A percentile compares a stretch with the other conserved stretches of the same genome.
Evolutionary conservation across 2,888 invertebrate genomes (phyloP).

Genomic region (Eurytoma californica): DNA sequence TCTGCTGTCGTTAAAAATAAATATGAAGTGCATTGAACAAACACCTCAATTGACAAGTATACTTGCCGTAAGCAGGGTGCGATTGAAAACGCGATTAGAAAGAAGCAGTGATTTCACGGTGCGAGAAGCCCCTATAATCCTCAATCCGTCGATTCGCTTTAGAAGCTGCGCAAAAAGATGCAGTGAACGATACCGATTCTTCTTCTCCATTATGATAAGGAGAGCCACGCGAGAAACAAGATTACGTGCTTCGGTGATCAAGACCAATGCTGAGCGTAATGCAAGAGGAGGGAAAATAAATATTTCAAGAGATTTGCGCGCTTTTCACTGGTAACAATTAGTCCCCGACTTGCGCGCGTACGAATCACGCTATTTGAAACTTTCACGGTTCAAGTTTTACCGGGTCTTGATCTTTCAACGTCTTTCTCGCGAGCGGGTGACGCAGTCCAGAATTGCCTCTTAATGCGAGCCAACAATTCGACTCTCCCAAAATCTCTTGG

Average conservation of each 20-base stretch:
- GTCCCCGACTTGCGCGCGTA: conserved; percentile 30
- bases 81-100: conserved; percentile 1
- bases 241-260: conserved; percentile 43
- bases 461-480: conserved; percentile 31
- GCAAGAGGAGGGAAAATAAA: conserved; percentile 36
- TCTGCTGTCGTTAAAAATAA: too few species aligned
- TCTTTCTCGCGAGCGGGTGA: conserved; percentile 2
- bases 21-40: too few species aligned
- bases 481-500: conserved; percentile 21
- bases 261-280: conserved; percentile 40
- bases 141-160: conserved; percentile 4
- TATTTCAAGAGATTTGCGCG: conserved; percentile 21
- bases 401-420: conserved; percentile 41
- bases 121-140: conserved; percentile 7
- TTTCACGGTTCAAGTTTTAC: conserved; percentile 51
- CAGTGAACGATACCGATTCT: not conserved
- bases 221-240: conserved; percentile 7
- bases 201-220: not conserved
- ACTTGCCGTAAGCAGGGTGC: not conserved
- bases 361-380: conserved; percentile 36
- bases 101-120: conserved; percentile 8
- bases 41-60: not conserved
- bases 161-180: not conserved
- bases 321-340: conserved; percentile 26
- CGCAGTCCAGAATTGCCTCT: conserved; percentile 26